These are phyloP conservation scores for Chlorodrepanis virens DNA, from an alignment of 2,113 vertebrate genomes.

Conservation along the genomic window DNA sequence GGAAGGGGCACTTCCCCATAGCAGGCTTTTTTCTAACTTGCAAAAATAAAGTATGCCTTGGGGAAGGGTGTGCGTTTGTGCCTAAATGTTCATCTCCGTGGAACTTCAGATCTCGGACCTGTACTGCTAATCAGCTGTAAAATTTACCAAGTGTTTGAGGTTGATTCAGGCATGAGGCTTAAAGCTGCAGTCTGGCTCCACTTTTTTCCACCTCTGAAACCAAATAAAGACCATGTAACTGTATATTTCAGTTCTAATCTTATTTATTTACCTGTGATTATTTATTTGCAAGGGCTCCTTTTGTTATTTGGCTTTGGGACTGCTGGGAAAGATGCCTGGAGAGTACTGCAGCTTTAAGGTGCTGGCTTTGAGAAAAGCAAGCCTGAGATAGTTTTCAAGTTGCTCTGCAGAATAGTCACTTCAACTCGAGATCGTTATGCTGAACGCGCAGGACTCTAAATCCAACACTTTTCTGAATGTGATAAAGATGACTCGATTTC, in stretches of 20 bases:
- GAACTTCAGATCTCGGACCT: neutral
- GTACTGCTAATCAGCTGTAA: slow-evolving; percentile 16
- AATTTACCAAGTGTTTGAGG: neutral
- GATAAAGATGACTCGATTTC: slow-evolving; percentile 38
- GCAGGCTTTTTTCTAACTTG: neutral
- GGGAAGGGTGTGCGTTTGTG: slow-evolving; percentile 7
- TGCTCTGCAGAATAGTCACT: neutral
- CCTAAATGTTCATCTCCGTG: slow-evolving; percentile 12
- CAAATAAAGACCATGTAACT: slow-evolving; percentile 63
- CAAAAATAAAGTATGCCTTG: slow-evolving; percentile 39
- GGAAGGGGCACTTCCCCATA: neutral
- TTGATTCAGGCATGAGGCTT: slow-evolving; percentile 12
- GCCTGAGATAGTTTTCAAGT: neutral
- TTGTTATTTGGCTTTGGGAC: slow-evolving; percentile 47
- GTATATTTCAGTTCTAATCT: slow-evolving; percentile 38
- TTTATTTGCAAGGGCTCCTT: slow-evolving; percentile 64
- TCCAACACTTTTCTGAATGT: neutral
- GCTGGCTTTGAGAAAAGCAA: neutral
- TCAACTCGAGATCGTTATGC: neutral
- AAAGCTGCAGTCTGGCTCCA: slow-evolving; percentile 57
- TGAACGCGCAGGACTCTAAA: neutral
- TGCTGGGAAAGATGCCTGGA: slow-evolving; percentile 38
- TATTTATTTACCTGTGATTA: slow-evolving; percentile 59
- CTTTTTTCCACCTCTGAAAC: slow-evolving; percentile 61
- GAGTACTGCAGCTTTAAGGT: slow-evolving; percentile 62